Base-by-base conservation (phyloP, 1,140 invertebrate genomes). In the Heterodera schachtii region DNA sequence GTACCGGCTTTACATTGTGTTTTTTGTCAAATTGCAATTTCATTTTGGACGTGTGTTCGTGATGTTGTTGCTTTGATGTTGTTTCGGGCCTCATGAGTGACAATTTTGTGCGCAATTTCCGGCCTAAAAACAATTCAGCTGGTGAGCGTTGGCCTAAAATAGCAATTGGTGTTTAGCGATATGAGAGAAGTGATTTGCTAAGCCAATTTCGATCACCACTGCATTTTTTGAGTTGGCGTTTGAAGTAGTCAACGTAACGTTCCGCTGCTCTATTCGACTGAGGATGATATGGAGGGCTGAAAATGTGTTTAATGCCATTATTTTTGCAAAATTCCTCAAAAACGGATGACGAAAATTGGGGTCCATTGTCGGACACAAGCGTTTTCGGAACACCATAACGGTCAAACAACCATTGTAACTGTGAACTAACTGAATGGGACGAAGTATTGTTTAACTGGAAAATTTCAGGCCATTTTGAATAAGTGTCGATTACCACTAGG, bases 321-420 rank as follows among this genome's bases (percentile, higher is more conserved):
- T 71, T 49, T 41, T 75, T 43, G 41, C 85, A 85, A 64, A 90
- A 90, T 16, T 75, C 64, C 41, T 80, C 31, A 75, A 91, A 91
- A 78, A 88, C 86, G 11, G 80, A 57, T 46, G 86, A 88, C 4
- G 78, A 86, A 73, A 91, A 90, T 57, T 86, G 84, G 3, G 89
- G 84, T 19, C 89, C 89, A 74, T 91, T 91, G 60, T 90, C 90
- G 3, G 74, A 83, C 5, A 90, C 86, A 4, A 90, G 71, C 9
- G 6, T 6, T 8, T 8, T 9, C 19, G 77, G 80, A 11, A 57
- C 46, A 9, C 79, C 79, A 83, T 49, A 66, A 4, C 41, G 9
- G 31, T 76, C 11, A 44, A 78, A 57, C 16, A 78, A 8, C 21
- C 41, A 44, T 57, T 16, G 46, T 21, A 75, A 46, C 7, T 7